Evolutionary conservation across 2,797 vertebrate genomes (phyloP).

Genomic region (Lacerta bilineata): DNA sequence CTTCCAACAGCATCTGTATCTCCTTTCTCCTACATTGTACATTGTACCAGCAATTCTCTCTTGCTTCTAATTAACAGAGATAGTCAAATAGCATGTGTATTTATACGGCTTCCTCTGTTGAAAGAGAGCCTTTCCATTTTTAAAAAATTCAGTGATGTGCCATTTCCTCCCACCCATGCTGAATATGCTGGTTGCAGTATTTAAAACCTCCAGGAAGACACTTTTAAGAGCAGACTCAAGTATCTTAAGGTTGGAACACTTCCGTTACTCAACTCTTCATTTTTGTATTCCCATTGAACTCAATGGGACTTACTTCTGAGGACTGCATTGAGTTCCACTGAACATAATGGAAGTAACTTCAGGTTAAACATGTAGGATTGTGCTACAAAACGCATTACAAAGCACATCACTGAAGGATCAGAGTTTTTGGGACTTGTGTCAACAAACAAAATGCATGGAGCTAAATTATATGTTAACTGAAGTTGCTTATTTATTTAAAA

Average conservation of each 20-base stretch:
- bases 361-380: not conserved
- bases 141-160: not conserved
- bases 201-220: not conserved
- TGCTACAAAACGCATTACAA: constrained; percentile 41
- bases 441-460: constrained; percentile 53
- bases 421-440: constrained; percentile 52
- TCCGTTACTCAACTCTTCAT: not conserved
- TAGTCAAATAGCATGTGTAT: not conserved
- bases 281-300: not conserved
- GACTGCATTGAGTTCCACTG: not conserved
- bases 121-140: constrained; percentile 9
- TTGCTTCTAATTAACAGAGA: constrained; percentile 27
- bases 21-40: not conserved
- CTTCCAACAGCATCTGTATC: constrained; percentile 25
- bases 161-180: not conserved
- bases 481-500: not conserved
- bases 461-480: constrained; percentile 4
- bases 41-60: not conserved
- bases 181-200: not conserved
- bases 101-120: not conserved
- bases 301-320: not conserved
- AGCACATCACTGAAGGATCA: constrained; percentile 62
- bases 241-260: not conserved
- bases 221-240: not conserved
- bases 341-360: not conserved